Conservation (phyloP, 37 sponge, comb jelly and placozoan species). For the Aphrocallistes beatrix region DNA sequence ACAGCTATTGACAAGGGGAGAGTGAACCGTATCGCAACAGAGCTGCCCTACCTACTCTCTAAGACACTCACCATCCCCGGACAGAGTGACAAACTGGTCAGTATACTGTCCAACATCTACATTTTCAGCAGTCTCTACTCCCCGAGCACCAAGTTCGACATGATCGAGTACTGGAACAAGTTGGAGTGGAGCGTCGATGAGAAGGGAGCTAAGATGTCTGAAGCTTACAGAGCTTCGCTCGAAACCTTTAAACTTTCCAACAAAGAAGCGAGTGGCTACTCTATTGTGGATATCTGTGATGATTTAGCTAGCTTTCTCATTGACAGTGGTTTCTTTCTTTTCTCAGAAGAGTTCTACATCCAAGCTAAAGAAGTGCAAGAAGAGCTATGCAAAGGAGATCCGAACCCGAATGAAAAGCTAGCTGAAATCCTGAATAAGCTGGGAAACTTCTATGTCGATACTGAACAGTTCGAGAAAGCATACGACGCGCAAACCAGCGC, state of each 20-base stretch:
- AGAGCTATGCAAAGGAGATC: not conserved
- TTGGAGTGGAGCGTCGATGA: not conserved
- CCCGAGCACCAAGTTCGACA: not conserved
- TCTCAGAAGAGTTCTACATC: constrained; percentile 13
- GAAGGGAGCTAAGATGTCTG: not conserved
- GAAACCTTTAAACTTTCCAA: not conserved
- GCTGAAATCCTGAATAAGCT: not conserved
- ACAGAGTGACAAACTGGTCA: not conserved
- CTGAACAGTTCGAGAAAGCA: constrained; percentile 13
- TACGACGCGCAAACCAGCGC: not conserved
- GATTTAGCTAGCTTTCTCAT: constrained; percentile 11
- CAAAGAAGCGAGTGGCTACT: not conserved
- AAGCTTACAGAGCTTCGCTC: not conserved
- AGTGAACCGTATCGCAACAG: not conserved
- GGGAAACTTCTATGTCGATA: not conserved
- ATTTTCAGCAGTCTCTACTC: not conserved
- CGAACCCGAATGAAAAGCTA: not conserved
- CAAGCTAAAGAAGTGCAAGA: constrained; percentile 16
- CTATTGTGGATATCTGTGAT: constrained; percentile 10
- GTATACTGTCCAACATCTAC: not conserved
- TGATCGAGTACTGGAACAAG: constrained; percentile 10
- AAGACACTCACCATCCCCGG: not conserved
- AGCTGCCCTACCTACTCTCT: not conserved
- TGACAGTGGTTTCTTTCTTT: not conserved
- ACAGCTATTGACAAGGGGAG: not conserved